Evolutionary conservation across 1,140 invertebrate genomes (phyloP).

Genomic region (Liolophura sinensis): DNA sequence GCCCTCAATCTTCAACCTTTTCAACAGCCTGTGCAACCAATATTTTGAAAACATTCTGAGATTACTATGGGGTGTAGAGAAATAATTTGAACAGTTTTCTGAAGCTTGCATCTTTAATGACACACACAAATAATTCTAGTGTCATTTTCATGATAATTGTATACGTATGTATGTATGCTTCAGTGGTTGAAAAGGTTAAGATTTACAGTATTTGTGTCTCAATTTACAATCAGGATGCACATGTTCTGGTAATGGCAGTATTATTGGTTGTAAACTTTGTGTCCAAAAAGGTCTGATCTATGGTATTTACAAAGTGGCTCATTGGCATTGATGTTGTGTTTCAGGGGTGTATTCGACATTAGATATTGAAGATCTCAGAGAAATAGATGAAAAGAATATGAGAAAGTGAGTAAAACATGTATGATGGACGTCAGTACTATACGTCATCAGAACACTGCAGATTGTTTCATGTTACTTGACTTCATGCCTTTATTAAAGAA

Average conservation of each 20-base stretch:
- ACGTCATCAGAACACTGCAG: background rate
- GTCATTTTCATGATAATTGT: too few relatives aligned
- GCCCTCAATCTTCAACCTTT: too few relatives aligned
- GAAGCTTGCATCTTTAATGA: too few relatives aligned
- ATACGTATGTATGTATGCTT: too few relatives aligned
- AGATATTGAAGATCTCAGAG: constrained; percentile 67
- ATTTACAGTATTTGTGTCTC: too few relatives aligned
- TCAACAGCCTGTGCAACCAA: too few relatives aligned
- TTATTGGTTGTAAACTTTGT: constrained; percentile 5
- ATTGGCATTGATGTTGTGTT: constrained; percentile 12
- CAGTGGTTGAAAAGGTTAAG: too few relatives aligned
- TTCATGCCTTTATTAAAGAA: background rate
- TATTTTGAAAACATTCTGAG: too few relatives aligned
- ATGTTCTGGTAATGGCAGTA: background rate
- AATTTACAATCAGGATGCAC: background rate
- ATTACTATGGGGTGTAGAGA: too few relatives aligned
- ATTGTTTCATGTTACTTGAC: background rate
- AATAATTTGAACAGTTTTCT: too few relatives aligned
- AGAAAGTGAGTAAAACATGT: constrained; percentile 30
- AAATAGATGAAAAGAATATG: constrained; percentile 60
- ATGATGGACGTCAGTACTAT: background rate
- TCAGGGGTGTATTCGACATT: constrained; percentile 65
- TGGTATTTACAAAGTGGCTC: background rate
- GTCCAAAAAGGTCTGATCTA: too few relatives aligned
- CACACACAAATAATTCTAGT: too few relatives aligned